Evolutionary conservation across 2,888 invertebrate species (phyloP).

Genomic region (Meta bourneti): DNA sequence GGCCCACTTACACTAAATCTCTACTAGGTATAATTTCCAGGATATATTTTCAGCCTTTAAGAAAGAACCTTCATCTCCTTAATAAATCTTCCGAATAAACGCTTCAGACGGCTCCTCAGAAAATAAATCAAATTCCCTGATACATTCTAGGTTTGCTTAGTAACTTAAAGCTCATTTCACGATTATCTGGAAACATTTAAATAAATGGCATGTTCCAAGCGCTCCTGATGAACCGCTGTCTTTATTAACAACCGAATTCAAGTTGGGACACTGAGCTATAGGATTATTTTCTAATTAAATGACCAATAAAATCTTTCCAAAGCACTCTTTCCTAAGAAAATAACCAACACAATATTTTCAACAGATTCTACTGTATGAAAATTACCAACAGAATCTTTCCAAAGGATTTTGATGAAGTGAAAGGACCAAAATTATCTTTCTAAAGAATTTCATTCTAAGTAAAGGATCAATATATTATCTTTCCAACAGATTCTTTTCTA

Average conservation of each 20-base stretch:
- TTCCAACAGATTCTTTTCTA: too few species aligned
- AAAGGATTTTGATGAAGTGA: background rate
- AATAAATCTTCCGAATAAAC: conserved; percentile 5
- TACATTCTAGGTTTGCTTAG: background rate
- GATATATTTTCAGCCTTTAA: background rate
- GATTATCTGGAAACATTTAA: conserved; percentile 19
- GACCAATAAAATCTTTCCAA: conserved; percentile 34
- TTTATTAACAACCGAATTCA: conserved; percentile 10
- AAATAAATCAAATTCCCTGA: conserved; percentile 14
- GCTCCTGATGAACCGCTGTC: background rate
- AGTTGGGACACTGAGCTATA: background rate
- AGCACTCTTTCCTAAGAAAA: background rate
- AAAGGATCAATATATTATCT: too few species aligned
- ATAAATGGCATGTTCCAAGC: background rate
- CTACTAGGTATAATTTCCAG: background rate
- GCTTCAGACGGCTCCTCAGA: background rate
- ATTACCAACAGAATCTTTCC: too few species aligned
- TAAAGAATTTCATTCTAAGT: too few species aligned
- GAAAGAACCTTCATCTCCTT: background rate
- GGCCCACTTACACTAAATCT: too few species aligned
- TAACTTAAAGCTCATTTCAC: conserved; percentile 1
- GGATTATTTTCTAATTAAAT: background rate
- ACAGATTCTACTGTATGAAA: too few species aligned
- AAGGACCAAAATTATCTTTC: conserved; percentile 44
- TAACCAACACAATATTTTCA: too few species aligned